These are phyloP conservation scores for Carollia perspicillata DNA, from an alignment of 2,113 vertebrate species.

Conservation along the genomic window DNA sequence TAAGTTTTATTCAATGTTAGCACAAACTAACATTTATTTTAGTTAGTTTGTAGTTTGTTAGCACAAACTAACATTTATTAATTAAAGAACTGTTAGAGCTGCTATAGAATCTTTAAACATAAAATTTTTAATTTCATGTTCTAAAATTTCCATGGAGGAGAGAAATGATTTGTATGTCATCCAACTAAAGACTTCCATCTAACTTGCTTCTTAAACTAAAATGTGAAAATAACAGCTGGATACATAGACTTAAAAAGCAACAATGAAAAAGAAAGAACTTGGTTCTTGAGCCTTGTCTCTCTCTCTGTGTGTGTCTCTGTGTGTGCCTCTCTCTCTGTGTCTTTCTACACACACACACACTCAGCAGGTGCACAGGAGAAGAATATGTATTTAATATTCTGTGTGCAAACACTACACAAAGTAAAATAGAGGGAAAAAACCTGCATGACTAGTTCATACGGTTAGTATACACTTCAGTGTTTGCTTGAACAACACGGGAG, in stretches of 20 bases:
- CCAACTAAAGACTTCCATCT: not conserved
- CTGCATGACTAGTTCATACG: not conserved
- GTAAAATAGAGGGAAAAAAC: not conserved
- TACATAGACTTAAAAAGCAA: not conserved
- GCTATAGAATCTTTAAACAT: not conserved
- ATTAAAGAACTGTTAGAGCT: not conserved
- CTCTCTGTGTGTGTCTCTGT: not conserved
- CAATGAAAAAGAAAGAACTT: not conserved
- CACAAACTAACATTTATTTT: no score
- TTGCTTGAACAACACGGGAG: slow-evolving; percentile 18
- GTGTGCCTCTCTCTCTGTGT: no score
- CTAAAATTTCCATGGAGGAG: not conserved
- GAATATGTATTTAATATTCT: slow-evolving; percentile 16
- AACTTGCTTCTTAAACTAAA: slow-evolving; percentile 35
- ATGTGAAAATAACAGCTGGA: not conserved
- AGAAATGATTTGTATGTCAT: not conserved
- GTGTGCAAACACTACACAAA: not conserved
- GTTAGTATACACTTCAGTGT: not conserved
- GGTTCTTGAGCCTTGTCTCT: not conserved
- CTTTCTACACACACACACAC: not conserved
- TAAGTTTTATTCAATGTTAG: slow-evolving; percentile 22
- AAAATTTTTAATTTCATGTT: no score
- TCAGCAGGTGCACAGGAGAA: not conserved
- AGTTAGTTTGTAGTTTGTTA: no score
- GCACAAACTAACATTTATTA: not conserved